phyloP scores from a whole-genome alignment of 1,140 invertebrate species.

The Stegodyphus mimosarum region DNA sequence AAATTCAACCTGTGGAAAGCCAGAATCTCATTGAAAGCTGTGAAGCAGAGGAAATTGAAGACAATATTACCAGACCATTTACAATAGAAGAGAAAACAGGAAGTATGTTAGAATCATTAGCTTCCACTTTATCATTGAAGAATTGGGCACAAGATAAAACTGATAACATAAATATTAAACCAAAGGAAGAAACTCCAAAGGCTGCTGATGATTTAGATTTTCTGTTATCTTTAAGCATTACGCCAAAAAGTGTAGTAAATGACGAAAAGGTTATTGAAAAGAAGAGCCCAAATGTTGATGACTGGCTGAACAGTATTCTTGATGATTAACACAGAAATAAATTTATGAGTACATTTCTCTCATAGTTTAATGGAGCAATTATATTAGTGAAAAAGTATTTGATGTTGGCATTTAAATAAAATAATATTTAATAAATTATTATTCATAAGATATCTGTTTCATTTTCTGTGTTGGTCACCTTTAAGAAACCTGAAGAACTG shows the following conservation, averaged over 20 bases:
- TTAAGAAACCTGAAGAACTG: too few relatives aligned
- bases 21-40: conserved; percentile 37
- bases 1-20: background rate
- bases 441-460: too few relatives aligned
- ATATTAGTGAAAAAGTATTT: too few relatives aligned
- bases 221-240: conserved; percentile 32
- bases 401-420: too few relatives aligned
- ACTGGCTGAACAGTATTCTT: conserved; percentile 53
- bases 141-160: background rate
- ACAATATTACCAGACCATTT: background rate
- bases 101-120: conserved; percentile 33
- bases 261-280: background rate
- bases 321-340: conserved; percentile 18
- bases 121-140: conserved; percentile 45
- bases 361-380: background rate
- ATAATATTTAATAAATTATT: too few relatives aligned
- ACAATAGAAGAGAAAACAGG: conserved; percentile 42
- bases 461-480: too few relatives aligned
- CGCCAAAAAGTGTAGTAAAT: conserved; percentile 1
- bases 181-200: background rate
- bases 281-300: conserved; percentile 49
- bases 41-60: conserved; percentile 1
- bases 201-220: conserved; percentile 44
- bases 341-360: conserved; percentile 3
- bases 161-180: background rate